Evolutionary conservation across 1,140 invertebrate species (phyloP).

Genomic region (Samia ricini): DNA sequence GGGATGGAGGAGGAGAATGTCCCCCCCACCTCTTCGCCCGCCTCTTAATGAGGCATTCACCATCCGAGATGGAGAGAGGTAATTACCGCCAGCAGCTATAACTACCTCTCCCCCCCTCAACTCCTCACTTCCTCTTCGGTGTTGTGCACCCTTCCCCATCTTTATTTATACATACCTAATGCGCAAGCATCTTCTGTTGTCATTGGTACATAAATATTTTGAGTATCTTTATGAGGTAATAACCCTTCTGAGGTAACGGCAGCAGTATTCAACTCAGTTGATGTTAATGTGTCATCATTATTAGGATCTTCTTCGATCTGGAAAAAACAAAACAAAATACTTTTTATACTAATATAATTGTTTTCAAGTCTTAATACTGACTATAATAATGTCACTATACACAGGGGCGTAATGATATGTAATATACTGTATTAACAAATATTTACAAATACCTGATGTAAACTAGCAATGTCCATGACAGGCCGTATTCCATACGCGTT

Average conservation of each 20-base stretch:
- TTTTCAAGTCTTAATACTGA: not conserved
- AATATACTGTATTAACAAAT: not conserved
- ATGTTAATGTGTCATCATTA: constrained; percentile 53
- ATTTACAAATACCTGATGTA: constrained; percentile 43
- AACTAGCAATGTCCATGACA: constrained; percentile 44
- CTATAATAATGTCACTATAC: not conserved
- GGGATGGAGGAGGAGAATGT: too few relatives aligned
- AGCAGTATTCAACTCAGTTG: constrained; percentile 38
- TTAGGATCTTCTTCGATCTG: constrained; percentile 54
- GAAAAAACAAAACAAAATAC: not conserved
- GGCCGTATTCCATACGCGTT: constrained; percentile 43
- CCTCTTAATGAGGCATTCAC: too few relatives aligned
- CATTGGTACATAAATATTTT: constrained; percentile 43
- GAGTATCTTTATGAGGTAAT: constrained; percentile 31
- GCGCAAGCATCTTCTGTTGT: constrained; percentile 45
- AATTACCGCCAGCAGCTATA: too few relatives aligned
- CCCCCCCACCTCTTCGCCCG: too few relatives aligned
- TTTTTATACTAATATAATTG: constrained; percentile 1
- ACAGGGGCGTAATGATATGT: not conserved
- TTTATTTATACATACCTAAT: constrained; percentile 8
- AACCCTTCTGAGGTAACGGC: constrained; percentile 19
- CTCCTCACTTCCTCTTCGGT: too few relatives aligned
- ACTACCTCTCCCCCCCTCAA: too few relatives aligned
- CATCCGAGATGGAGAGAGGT: too few relatives aligned
- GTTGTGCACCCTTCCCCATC: too few relatives aligned